These are phyloP conservation scores for Peromyscus eremicus DNA, from an alignment of 2,797 vertebrate genomes.

Conservation along the genomic window DNA sequence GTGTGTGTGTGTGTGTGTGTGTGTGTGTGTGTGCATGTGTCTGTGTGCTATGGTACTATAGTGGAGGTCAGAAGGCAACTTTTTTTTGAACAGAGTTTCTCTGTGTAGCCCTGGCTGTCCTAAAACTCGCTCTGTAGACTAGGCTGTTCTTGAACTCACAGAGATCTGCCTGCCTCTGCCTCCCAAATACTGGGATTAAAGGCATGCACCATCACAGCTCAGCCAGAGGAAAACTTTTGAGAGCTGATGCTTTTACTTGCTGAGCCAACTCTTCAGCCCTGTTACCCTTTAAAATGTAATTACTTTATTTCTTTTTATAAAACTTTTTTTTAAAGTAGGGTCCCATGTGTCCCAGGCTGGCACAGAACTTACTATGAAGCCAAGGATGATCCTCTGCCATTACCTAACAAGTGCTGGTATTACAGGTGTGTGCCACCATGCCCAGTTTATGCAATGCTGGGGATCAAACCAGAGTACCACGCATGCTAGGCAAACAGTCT, in stretches of 20 bases:
- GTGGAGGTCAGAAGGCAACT: not conserved
- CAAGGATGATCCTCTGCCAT: not conserved
- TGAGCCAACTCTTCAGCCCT: not conserved
- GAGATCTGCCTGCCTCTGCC: not conserved
- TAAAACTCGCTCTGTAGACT: not conserved
- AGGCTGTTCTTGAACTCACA: not conserved
- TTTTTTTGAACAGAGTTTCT: not conserved
- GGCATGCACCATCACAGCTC: not conserved
- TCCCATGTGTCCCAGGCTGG: not conserved
- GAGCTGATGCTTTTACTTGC: not conserved
- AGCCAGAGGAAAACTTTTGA: not conserved
- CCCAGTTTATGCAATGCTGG: not conserved
- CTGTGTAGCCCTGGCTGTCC: not conserved
- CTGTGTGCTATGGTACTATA: not conserved
- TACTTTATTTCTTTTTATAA: not conserved
- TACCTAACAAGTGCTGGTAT: not conserved
- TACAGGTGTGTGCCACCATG: not conserved
- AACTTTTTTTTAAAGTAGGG: not conserved
- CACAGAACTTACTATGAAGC: not conserved
- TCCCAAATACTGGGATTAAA: not conserved
- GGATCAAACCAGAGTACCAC: not conserved
- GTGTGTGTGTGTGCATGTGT: not conserved
- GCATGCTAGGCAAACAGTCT: not conserved
- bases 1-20: not conserved
- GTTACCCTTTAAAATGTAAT: not conserved